These are phyloP conservation scores for Etheostoma perlongum DNA, from an alignment of 2,797 vertebrate species.

Conservation along the genomic window DNA sequence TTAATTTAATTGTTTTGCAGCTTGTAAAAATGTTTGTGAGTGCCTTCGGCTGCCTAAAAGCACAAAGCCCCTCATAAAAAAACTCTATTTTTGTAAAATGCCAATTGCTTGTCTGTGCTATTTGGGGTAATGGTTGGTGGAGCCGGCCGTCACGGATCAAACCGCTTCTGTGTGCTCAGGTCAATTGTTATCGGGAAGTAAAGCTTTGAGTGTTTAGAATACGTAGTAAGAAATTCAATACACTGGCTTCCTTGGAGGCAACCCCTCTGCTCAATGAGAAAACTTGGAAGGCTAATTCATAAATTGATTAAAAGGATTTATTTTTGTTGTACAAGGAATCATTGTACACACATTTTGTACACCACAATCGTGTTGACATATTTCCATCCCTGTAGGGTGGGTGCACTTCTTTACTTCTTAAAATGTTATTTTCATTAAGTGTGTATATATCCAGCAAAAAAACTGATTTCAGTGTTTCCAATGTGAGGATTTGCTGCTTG, in stretches of 20 bases:
- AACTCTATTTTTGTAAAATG: constrained; percentile 56
- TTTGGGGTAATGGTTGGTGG: constrained; percentile 64
- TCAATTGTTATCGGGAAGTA: constrained; percentile 76
- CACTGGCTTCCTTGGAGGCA: constrained; percentile 51
- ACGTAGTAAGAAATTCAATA: constrained; percentile 65
- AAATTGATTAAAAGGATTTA: constrained; percentile 19
- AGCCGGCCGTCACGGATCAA: constrained; percentile 71
- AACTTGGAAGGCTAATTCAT: constrained; percentile 17
- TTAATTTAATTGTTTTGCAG: neutral
- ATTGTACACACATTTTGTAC: neutral
- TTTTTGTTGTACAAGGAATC: neutral
- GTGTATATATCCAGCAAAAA: neutral
- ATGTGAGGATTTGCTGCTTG: neutral
- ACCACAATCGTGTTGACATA: neutral
- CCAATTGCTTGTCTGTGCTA: constrained; percentile 63
- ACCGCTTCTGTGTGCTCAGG: constrained; percentile 59
- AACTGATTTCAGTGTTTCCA: neutral
- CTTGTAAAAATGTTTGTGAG: neutral
- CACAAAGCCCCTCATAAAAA: constrained; percentile 11
- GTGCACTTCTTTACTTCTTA: neutral
- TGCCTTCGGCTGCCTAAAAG: neutral
- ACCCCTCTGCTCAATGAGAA: constrained; percentile 36
- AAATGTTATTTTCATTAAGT: neutral
- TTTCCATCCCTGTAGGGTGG: neutral
- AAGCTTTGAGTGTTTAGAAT: constrained; percentile 69